A percentile compares a stretch with the other conserved stretches of the same genome.
Conservation (phyloP, 2,113 vertebrate species). For the Coturnix japonica region DNA sequence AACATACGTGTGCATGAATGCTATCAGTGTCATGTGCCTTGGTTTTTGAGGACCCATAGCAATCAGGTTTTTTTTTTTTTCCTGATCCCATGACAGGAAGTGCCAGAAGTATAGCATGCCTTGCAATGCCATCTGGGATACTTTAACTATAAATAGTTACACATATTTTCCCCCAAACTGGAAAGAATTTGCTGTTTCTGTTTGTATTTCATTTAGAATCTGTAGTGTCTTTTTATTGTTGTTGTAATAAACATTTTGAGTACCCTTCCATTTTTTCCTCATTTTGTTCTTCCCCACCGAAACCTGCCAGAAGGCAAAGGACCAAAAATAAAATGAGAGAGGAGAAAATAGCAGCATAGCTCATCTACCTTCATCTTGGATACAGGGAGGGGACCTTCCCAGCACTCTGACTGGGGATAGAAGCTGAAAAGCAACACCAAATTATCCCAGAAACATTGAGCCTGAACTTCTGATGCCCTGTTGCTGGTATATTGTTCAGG, state of each 20-base stretch:
- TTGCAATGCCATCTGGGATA: slow-evolving; percentile 48
- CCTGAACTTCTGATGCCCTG: not conserved
- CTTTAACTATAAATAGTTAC: slow-evolving; percentile 36
- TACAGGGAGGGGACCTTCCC: not conserved
- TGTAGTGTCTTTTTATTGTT: slow-evolving; percentile 29
- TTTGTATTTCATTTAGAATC: slow-evolving; percentile 34
- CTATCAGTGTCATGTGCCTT: not conserved
- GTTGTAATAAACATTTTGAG: slow-evolving; percentile 20
- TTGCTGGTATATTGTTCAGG: slow-evolving; percentile 26
- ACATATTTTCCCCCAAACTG: slow-evolving; percentile 18
- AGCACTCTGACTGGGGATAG: not conserved
- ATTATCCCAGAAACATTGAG: not conserved
- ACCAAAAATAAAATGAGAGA: not conserved
- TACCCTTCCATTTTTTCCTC: not conserved
- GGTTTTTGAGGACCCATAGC: not conserved
- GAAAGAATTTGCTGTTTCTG: slow-evolving; percentile 19
- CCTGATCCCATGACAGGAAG: not conserved
- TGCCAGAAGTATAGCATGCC: not conserved
- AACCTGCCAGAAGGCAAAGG: not conserved
- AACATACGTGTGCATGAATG: not conserved
- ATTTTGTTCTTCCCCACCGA: not conserved
- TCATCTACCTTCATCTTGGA: not conserved
- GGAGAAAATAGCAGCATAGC: not conserved
- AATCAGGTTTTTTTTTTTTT: not conserved
- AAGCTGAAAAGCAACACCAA: not conserved